A percentile compares a stretch with the other conserved stretches of the same genome.
These are phyloP conservation scores for Branchipolynoe longqiensis DNA, from an alignment of 2,888 invertebrate species.

Conservation along the genomic window DNA sequence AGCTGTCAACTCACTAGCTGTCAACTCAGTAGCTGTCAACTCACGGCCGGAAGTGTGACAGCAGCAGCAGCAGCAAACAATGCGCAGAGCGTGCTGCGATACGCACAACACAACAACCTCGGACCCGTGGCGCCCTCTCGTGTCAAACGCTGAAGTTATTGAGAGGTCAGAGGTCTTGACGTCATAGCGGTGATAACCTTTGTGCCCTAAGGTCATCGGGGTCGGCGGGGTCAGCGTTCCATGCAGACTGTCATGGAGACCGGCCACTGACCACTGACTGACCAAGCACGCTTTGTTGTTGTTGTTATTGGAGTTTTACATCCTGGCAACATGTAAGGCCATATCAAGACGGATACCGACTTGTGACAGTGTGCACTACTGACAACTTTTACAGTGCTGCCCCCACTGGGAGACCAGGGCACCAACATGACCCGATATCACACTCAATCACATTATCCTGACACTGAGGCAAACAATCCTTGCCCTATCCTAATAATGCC, in stretches of 20 bases:
- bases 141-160: not conserved
- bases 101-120: not conserved
- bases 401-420: too few species aligned
- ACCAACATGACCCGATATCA: too few species aligned
- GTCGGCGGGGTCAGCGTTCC: constrained; percentile 23
- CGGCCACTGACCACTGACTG: too few species aligned
- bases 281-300: too few species aligned
- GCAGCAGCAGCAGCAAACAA: not conserved
- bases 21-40: not conserved
- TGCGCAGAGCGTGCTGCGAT: not conserved
- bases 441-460: too few species aligned
- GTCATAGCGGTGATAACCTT: constrained; percentile 15
- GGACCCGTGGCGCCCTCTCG: not conserved
- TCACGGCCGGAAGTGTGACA: not conserved
- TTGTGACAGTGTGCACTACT: too few species aligned
- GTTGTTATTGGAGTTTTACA: too few species aligned
- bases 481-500: too few species aligned
- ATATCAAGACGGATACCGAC: too few species aligned
- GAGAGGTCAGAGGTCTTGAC: constrained; percentile 29
- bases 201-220: constrained; percentile 1
- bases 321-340: too few species aligned
- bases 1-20: not conserved
- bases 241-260: constrained; percentile 36
- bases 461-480: too few species aligned
- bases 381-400: too few species aligned